These are phyloP conservation scores for Axinella damicornis DNA, from an alignment of 37 sponge, comb jelly and placozoan genomes.

Conservation along the genomic window DNA sequence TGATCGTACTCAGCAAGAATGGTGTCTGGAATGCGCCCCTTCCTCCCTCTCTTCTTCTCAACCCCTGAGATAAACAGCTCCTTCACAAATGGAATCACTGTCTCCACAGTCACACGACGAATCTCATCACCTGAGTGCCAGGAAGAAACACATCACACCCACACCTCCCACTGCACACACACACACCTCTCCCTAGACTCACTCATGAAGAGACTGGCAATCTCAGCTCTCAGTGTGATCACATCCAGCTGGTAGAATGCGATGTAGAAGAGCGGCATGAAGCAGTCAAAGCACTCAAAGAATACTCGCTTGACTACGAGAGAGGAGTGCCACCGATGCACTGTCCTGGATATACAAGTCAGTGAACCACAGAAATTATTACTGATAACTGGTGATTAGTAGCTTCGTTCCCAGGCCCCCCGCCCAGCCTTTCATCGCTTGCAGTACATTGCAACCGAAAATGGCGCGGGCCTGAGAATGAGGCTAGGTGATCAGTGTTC, in stretches of 20 bases:
- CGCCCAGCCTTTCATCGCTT: no score
- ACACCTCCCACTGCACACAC: no score
- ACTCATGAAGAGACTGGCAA: constrained; percentile 83
- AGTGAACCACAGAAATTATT: no score
- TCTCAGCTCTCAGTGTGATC: constrained; percentile 61
- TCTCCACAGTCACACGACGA: constrained; percentile 72
- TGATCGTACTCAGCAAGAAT: constrained; percentile 74
- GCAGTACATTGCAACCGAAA: no score
- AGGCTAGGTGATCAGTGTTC: no score
- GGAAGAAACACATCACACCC: background rate
- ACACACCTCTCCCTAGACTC: constrained; percentile 7
- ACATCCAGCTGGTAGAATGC: constrained; percentile 86
- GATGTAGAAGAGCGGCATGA: constrained; percentile 87
- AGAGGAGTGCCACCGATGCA: constrained; percentile 70
- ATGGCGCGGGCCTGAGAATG: background rate
- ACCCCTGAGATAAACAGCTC: constrained; percentile 8
- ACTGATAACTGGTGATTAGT: no score
- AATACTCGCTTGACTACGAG: constrained; percentile 82
- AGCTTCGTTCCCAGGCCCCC: no score
- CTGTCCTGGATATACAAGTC: constrained; percentile 50
- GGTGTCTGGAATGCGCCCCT: constrained; percentile 3
- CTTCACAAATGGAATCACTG: constrained; percentile 58
- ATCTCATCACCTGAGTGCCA: constrained; percentile 76
- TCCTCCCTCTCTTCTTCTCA: background rate
- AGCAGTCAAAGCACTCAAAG: constrained; percentile 85